Evolutionary conservation across 2,888 invertebrate species (phyloP).

Genomic region (Lasioglossum figueresi): DNA sequence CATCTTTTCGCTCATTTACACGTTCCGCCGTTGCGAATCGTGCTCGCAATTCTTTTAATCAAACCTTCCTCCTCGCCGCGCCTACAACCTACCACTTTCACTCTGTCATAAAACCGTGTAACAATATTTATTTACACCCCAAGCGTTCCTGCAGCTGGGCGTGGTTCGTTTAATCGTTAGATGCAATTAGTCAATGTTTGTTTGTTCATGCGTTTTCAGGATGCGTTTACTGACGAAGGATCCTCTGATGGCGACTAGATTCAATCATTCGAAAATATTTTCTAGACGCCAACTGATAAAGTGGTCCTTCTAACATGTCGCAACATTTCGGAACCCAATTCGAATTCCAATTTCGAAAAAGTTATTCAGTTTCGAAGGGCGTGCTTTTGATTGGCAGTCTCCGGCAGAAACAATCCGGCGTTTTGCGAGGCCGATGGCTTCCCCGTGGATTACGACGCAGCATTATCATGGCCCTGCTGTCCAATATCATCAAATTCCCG

Average conservation of each 20-base stretch:
- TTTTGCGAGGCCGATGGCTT: background rate
- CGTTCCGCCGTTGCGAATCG: background rate
- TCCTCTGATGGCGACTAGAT: background rate
- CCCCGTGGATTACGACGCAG: conserved; percentile 4
- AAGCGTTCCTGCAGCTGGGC: background rate
- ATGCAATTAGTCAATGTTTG: background rate
- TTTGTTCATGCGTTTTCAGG: background rate
- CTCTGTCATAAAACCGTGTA: background rate
- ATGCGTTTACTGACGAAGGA: background rate
- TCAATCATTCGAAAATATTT: background rate
- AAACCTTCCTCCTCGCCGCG: background rate
- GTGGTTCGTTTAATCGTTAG: background rate
- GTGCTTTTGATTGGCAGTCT: background rate
- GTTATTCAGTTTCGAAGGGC: background rate
- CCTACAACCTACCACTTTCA: background rate
- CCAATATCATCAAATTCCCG: conserved; percentile 15
- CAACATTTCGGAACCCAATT: background rate
- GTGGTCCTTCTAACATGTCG: background rate
- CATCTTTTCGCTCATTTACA: conserved; percentile 46
- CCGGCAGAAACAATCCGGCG: background rate
- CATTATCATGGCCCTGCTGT: background rate
- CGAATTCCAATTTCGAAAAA: background rate
- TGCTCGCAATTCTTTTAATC: background rate
- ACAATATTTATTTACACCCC: background rate
- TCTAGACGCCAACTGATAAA: background rate